Evolutionary conservation across 2,797 vertebrate species (phyloP).

Genomic region (Myotis findleyi): DNA sequence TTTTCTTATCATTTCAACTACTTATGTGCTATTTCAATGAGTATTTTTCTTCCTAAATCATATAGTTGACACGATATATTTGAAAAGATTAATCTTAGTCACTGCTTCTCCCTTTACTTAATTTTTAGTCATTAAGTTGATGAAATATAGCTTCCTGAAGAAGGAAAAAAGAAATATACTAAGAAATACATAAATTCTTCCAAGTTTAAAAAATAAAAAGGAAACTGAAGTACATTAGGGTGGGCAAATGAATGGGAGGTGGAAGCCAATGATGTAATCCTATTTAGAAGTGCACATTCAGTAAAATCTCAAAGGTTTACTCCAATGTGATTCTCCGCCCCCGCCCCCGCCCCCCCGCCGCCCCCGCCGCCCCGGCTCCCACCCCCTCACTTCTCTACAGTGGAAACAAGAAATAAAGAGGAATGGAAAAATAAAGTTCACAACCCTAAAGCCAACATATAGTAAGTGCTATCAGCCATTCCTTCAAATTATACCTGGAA

Average conservation of each 20-base stretch:
- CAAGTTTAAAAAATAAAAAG: background rate
- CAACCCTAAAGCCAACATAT: background rate
- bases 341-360: no score
- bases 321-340: background rate
- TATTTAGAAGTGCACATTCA: background rate
- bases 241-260: no score
- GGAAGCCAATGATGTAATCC: background rate
- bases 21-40: background rate
- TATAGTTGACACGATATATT: background rate
- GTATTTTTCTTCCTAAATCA: slow-evolving; percentile 45
- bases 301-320: background rate
- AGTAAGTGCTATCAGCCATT: background rate
- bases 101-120: background rate
- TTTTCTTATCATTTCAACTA: background rate
- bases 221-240: background rate
- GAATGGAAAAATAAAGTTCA: background rate
- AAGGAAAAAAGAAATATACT: background rate
- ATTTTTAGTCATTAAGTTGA: slow-evolving; percentile 17
- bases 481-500: background rate
- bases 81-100: slow-evolving; percentile 26
- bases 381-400: background rate
- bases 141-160: background rate
- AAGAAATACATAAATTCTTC: background rate
- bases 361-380: no score
- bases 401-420: background rate